Conservation (phyloP, 2,797 vertebrate species). For the Typhlichthys subterraneus region DNA sequence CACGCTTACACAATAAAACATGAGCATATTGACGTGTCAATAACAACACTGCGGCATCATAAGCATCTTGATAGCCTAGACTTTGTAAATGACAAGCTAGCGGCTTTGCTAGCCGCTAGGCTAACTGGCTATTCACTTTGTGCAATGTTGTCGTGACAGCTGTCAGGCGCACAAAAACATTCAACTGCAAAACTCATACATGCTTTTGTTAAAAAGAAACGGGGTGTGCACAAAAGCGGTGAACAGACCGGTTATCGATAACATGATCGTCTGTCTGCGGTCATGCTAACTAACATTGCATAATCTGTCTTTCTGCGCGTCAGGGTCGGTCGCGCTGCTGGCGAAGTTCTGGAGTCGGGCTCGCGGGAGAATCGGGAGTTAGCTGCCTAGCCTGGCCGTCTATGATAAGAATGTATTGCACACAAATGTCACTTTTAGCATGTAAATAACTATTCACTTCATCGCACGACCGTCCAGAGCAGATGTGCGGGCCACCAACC, state of each 20-base stretch:
- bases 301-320: conserved; percentile 41
- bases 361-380: conserved; percentile 75
- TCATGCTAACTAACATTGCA: conserved; percentile 21
- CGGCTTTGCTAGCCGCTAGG: conserved; percentile 59
- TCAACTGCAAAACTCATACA: conserved; percentile 56
- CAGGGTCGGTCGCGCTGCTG: conserved; percentile 62
- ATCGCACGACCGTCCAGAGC: conserved; percentile 6
- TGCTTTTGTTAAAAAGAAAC: conserved; percentile 37
- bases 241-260: neutral
- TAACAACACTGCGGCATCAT: conserved; percentile 1
- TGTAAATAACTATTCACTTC: conserved; percentile 25
- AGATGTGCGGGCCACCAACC: neutral
- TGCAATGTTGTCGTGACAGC: conserved; percentile 76
- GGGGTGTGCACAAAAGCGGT: conserved; percentile 9
- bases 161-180: conserved; percentile 75
- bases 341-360: conserved; percentile 80
- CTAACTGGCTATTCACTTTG: conserved; percentile 69
- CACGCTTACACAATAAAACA: neutral
- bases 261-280: neutral
- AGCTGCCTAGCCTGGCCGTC: conserved; percentile 65
- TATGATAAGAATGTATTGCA: conserved; percentile 57
- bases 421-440: conserved; percentile 33
- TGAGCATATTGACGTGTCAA: neutral
- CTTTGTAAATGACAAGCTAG: conserved; percentile 41
- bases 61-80: conserved; percentile 14